Percentiles rank a stretch among this genome's conserved stretches.
These are phyloP conservation scores for Ganaspis sp. DNA, from an alignment of 1,140 invertebrate species.

Conservation along the genomic window DNA sequence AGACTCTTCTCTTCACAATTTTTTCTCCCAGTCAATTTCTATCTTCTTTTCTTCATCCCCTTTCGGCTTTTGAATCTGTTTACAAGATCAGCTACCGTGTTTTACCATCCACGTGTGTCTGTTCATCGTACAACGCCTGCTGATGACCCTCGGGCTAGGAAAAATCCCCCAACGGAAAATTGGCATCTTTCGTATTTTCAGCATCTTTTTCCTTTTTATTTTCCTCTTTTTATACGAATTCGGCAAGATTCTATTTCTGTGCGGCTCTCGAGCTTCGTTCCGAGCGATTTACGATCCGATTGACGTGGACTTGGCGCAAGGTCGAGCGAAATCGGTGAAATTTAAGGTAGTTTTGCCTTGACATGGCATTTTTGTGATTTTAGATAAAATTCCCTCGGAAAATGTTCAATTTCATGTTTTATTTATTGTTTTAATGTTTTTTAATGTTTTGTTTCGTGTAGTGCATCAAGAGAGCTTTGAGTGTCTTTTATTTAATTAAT, in stretches of 20 bases:
- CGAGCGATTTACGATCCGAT: conserved; percentile 18
- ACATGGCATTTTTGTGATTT: neutral
- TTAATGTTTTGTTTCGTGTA: no score
- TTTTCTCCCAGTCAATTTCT: neutral
- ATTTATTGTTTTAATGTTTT: no score
- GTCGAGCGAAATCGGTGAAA: neutral
- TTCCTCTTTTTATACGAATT: neutral
- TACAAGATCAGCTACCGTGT: conserved; percentile 16
- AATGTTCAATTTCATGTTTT: no score
- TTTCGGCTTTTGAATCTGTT: conserved; percentile 12
- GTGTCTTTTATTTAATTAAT: no score
- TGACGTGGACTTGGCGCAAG: conserved; percentile 14
- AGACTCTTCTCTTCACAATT: neutral
- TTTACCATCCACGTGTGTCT: conserved; percentile 4
- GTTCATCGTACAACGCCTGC: neutral
- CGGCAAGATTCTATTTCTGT: conserved; percentile 3
- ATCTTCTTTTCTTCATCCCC: conserved; percentile 11
- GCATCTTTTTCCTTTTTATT: neutral
- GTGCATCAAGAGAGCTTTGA: no score
- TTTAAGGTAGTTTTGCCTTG: neutral
- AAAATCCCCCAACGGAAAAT: neutral
- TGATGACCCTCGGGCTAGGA: conserved; percentile 7
- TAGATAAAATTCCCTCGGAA: neutral
- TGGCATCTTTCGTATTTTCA: conserved; percentile 9
- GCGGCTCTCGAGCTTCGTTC: neutral